Evolutionary conservation across 2,797 vertebrate species (phyloP).

Genomic region (Holocentrus rufus): DNA sequence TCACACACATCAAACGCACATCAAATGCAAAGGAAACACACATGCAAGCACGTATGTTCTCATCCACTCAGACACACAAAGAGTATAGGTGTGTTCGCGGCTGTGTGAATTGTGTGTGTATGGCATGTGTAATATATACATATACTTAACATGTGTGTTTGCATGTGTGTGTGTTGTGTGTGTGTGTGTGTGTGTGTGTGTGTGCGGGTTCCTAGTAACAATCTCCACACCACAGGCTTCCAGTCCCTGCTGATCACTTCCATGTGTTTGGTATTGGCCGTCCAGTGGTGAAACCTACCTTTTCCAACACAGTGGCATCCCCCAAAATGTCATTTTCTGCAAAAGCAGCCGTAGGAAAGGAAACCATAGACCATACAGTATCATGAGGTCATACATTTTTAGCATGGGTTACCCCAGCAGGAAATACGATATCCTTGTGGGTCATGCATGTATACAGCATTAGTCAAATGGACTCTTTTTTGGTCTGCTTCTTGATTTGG

Average conservation of each 20-base stretch:
- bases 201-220: constrained; percentile 58
- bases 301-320: constrained; percentile 71
- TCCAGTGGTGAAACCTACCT: constrained; percentile 58
- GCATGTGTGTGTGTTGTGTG: not conserved
- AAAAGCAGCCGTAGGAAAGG: constrained; percentile 67
- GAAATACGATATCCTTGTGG: constrained; percentile 55
- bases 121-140: constrained; percentile 31
- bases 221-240: constrained; percentile 62
- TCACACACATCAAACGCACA: constrained; percentile 65
- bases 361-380: constrained; percentile 67
- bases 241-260: constrained; percentile 72
- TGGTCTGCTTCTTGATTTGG: not conserved
- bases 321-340: constrained; percentile 62
- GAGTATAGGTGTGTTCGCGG: constrained; percentile 24
- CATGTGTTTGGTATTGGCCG: constrained; percentile 67
- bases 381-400: constrained; percentile 69
- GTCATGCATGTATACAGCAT: constrained; percentile 31
- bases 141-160: constrained; percentile 33
- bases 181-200: constrained; percentile 45
- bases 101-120: constrained; percentile 29
- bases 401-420: constrained; percentile 53
- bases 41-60: constrained; percentile 38
- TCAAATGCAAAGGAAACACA: constrained; percentile 51
- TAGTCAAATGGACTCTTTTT: constrained; percentile 11
- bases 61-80: constrained; percentile 51